A percentile compares a stretch with the other conserved stretches of the same genome.
Evolutionary conservation across 2,888 invertebrate species (phyloP).

Genomic region (Nomada fucata): DNA sequence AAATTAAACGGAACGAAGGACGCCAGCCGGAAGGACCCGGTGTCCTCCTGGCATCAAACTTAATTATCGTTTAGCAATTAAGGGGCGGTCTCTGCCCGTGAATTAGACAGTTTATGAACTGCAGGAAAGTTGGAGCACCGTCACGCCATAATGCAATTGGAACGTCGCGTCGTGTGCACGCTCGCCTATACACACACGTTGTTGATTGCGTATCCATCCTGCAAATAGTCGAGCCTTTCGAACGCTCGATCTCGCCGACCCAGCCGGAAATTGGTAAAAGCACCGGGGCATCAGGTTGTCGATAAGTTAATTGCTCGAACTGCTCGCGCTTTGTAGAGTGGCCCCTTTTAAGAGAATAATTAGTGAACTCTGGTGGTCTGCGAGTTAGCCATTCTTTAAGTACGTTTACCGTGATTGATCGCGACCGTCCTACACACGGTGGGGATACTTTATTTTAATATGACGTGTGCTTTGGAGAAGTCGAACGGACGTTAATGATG

Average conservation of each 20-base stretch:
- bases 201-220: slow-evolving; percentile 61
- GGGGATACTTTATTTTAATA: no score
- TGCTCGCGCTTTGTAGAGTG: background rate
- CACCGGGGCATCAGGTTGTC: slow-evolving; percentile 8
- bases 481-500: no score
- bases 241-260: slow-evolving; percentile 26
- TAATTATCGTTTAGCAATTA: slow-evolving; percentile 75
- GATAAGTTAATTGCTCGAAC: slow-evolving; percentile 19
- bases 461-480: no score
- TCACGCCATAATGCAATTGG: slow-evolving; percentile 69
- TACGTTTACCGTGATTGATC: no score
- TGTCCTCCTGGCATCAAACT: slow-evolving; percentile 63
- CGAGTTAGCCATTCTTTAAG: background rate
- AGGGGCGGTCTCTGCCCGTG: slow-evolving; percentile 61
- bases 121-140: slow-evolving; percentile 65
- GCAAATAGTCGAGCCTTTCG: slow-evolving; percentile 56
- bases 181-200: slow-evolving; percentile 18
- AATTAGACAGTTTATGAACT: slow-evolving; percentile 73
- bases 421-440: no score
- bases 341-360: background rate
- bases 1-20: slow-evolving; percentile 59
- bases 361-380: background rate
- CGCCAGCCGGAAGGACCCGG: slow-evolving; percentile 37
- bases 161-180: slow-evolving; percentile 20
- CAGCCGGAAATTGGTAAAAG: slow-evolving; percentile 43